Conservation (phyloP, 1,140 invertebrate genomes). For the Ooceraea biroi region DNA sequence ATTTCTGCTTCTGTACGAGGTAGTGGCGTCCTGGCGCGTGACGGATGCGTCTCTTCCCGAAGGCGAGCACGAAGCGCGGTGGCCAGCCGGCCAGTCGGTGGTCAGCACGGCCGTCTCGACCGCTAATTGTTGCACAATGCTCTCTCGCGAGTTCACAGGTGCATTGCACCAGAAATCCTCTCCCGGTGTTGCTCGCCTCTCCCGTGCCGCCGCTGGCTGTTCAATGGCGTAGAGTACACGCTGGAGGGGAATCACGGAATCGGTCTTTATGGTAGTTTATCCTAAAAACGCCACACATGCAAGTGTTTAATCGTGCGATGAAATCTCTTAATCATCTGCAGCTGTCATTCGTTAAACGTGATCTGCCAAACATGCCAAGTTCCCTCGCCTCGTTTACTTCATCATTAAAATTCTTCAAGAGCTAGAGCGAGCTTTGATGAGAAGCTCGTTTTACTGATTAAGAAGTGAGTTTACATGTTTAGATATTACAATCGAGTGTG, state of each 20-base stretch:
- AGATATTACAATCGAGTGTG: no score
- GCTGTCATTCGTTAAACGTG: neutral
- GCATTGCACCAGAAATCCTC: conserved; percentile 76
- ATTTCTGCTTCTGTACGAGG: conserved; percentile 23
- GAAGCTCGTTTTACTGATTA: no score
- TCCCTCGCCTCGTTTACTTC: neutral
- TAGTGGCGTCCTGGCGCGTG: conserved; percentile 30
- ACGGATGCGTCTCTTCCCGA: conserved; percentile 41
- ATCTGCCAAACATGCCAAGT: no score
- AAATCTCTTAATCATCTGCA: neutral
- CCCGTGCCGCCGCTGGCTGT: neutral
- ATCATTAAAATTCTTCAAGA: no score
- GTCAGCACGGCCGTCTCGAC: conserved; percentile 41
- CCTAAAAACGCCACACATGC: neutral
- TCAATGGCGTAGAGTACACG: conserved; percentile 42
- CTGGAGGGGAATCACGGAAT: neutral
- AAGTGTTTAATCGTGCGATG: neutral
- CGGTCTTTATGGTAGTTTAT: neutral
- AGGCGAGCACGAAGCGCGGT: conserved; percentile 48
- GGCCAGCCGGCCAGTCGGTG: conserved; percentile 11
- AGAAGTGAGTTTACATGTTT: no score
- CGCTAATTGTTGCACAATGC: conserved; percentile 68
- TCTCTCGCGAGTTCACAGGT: conserved; percentile 70
- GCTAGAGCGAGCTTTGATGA: no score
- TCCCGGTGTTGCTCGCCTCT: conserved; percentile 45